These are phyloP conservation scores for Microplitis demolitor DNA, from an alignment of 1,140 invertebrate genomes.

Conservation along the genomic window DNA sequence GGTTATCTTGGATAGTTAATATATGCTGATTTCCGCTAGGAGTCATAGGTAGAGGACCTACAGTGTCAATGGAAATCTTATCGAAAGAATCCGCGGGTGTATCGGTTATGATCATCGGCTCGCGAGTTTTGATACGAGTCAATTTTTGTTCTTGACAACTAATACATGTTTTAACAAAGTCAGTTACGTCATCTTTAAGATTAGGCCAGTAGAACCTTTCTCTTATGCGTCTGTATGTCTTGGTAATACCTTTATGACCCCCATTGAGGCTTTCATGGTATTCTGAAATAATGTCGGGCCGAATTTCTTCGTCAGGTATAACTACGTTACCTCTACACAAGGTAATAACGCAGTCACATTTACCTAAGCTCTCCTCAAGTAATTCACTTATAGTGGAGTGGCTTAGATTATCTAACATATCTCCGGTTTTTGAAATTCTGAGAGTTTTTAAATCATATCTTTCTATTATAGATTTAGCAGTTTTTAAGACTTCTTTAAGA, in stretches of 20 bases:
- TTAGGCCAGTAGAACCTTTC: slow-evolving; percentile 13
- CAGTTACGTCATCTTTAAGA: neutral
- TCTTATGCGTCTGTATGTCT: neutral
- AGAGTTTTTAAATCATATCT: too few relatives aligned
- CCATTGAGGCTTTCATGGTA: neutral
- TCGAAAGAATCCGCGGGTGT: slow-evolving; percentile 33
- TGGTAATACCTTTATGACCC: neutral
- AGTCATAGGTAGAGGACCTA: neutral
- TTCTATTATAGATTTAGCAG: too few relatives aligned
- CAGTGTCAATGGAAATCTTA: neutral
- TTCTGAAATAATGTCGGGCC: neutral
- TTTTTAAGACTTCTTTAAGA: too few relatives aligned
- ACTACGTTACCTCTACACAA: too few relatives aligned
- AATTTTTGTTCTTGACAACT: slow-evolving; percentile 12
- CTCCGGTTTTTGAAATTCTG: too few relatives aligned
- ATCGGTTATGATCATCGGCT: slow-evolving; percentile 14
- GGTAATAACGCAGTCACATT: too few relatives aligned
- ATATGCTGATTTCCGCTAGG: neutral
- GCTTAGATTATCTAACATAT: too few relatives aligned
- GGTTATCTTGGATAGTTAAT: slow-evolving; percentile 39
- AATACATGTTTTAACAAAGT: neutral
- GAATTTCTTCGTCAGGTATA: too few relatives aligned
- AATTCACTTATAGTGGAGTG: too few relatives aligned
- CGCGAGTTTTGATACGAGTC: neutral
- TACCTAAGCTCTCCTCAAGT: too few relatives aligned